Conservation (phyloP, 2,888 invertebrate species). For the Xestia xanthographa region DNA sequence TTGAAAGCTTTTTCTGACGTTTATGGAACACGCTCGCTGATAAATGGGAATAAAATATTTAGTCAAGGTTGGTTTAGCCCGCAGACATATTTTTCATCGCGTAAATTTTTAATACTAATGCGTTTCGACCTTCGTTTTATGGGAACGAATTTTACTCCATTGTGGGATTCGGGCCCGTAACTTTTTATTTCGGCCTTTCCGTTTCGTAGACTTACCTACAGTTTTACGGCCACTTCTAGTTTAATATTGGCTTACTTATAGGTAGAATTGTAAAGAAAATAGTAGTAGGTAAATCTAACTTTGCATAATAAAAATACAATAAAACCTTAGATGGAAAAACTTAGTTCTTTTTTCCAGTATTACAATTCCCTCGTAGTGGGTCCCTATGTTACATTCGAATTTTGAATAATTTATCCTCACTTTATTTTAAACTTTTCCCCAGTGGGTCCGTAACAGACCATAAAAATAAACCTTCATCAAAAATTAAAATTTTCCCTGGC, state of each 20-base stretch:
- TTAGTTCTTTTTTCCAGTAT: constrained; percentile 7
- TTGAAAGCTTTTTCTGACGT: constrained; percentile 65
- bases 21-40: constrained; percentile 60
- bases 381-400: background rate
- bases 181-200: constrained; percentile 53
- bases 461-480: constrained; percentile 65
- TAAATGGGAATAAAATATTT: constrained; percentile 67
- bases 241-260: constrained; percentile 27
- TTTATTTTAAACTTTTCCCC: constrained; percentile 32
- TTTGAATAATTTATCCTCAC: constrained; percentile 29
- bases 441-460: constrained; percentile 30
- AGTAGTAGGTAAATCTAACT: constrained; percentile 25
- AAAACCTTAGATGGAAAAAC: constrained; percentile 6
- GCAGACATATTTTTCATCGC: constrained; percentile 60
- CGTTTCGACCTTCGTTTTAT: constrained; percentile 55
- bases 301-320: constrained; percentile 26
- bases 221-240: constrained; percentile 49
- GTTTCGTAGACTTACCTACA: constrained; percentile 39
- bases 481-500: constrained; percentile 62
- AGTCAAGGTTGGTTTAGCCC: constrained; percentile 45
- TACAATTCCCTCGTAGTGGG: background rate
- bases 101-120: constrained; percentile 62
- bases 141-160: constrained; percentile 49
- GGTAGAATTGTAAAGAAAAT: constrained; percentile 15
- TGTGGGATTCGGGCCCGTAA: constrained; percentile 47